Evolutionary conservation across 2,888 invertebrate species (phyloP), one percentile per base, ranked within the genome.

Genomic region (Xanthia icteritia): DNA sequence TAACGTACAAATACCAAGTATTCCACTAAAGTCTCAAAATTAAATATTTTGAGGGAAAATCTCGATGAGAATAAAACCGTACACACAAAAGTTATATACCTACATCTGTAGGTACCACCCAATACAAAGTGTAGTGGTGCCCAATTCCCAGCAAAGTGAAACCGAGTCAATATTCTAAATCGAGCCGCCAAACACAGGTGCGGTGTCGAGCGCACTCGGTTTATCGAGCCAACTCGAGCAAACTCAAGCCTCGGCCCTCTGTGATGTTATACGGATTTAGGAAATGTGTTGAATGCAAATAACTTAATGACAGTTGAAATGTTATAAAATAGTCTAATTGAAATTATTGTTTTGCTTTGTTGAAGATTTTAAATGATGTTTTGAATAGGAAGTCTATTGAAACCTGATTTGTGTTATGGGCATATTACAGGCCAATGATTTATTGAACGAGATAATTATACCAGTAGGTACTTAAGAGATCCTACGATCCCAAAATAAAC

Each of bases 141-240:
- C 72, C 74, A 56, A 85, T 73, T 64, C 31, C 48, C 69, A 61
- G 64, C 71, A 58, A 75, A 75, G 75, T 77, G 68, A 77, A 74
- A 74, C 61, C 65, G 71, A 87, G 67, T 86, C 79, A 84, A 87
- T 82, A 86, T 84, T 71, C 73, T 77, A 77, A 84, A 84, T 81
- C 71, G 82, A 85, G 71, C 73, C 73, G 82, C 76, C 83, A 85
- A 85, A 72, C 82, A 77, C 83, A 82, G 85, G 77, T 77, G 73
- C 71, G 69, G 17, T 23, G 79, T 48, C 39, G 64, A 79, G 58
- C 48, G 65, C 83, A 17, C 65, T 64, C 68, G 79, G 70, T 82
- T 80, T 83, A 79, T 79, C 72, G 84, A 72, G 66, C 79, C 65
- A 79, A 58, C 48, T 31, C 23, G 69, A 77, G 54, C 54, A 51